Evolutionary conservation across 2,888 invertebrate genomes (phyloP).

Genomic region (Eupeodes luniger): DNA sequence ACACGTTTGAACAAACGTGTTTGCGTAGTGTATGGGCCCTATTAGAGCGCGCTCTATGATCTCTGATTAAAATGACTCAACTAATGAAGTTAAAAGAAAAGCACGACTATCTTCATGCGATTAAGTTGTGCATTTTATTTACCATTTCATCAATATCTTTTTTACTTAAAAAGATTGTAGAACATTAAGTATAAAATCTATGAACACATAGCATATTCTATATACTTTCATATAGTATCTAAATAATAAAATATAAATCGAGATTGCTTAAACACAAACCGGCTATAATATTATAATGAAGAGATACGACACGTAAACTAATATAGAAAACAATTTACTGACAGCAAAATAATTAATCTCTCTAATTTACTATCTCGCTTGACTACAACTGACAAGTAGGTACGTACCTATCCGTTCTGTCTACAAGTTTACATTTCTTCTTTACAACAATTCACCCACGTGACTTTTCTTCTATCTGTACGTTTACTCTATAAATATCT

Average conservation of each 20-base stretch:
- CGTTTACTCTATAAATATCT: neutral
- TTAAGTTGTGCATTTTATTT: no score
- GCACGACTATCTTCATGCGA: no score
- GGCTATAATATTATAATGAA: neutral
- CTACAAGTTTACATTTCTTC: slow-evolving; percentile 20
- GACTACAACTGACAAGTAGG: neutral
- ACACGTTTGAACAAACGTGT: no score
- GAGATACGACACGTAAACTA: slow-evolving; percentile 7
- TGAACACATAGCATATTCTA: no score
- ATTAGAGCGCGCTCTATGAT: no score
- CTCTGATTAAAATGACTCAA: no score
- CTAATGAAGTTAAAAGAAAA: no score
- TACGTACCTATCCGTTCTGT: neutral
- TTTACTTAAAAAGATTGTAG: no score
- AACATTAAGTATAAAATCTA: no score
- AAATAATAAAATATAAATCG: neutral
- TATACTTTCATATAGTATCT: no score
- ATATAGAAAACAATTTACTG: slow-evolving; percentile 25
- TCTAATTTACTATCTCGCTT: slow-evolving; percentile 26
- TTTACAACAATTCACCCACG: slow-evolving; percentile 21
- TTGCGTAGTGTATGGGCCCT: no score
- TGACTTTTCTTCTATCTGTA: neutral
- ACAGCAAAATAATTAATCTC: slow-evolving; percentile 32
- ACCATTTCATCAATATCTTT: no score
- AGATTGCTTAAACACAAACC: neutral